Evolutionary conservation across 2,797 vertebrate genomes (phyloP).

Genomic region (Naso thynnoides): DNA sequence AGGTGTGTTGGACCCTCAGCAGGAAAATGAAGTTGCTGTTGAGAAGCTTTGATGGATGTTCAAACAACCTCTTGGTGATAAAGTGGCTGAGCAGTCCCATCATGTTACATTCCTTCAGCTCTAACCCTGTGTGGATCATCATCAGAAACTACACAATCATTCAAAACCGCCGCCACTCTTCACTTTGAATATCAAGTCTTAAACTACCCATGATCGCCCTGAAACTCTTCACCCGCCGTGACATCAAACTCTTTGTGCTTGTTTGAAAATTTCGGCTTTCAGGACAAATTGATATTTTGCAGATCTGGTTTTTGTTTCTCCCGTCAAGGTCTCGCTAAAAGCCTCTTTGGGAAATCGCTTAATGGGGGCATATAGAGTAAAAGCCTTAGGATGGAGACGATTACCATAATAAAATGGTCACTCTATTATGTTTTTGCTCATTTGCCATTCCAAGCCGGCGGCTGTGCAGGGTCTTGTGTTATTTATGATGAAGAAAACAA

Average conservation of each 20-base stretch:
- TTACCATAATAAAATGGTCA: conserved; percentile 39
- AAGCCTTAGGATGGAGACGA: conserved; percentile 7
- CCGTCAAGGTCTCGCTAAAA: conserved; percentile 20
- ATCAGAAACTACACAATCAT: conserved; percentile 12
- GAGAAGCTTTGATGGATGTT: conserved; percentile 34
- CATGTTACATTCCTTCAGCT: background rate
- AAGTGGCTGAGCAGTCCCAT: background rate
- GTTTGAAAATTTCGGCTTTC: background rate
- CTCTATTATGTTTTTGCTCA: conserved; percentile 12
- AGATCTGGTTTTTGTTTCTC: background rate
- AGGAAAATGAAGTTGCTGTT: conserved; percentile 11
- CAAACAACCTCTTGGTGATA: conserved; percentile 15
- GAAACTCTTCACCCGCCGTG: background rate
- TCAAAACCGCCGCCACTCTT: background rate
- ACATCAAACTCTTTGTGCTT: background rate
- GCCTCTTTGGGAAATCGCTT: conserved; percentile 32
- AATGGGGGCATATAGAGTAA: conserved; percentile 29
- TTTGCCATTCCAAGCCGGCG: background rate
- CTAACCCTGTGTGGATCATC: conserved; percentile 7
- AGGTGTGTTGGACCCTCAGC: conserved; percentile 5
- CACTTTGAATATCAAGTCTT: background rate
- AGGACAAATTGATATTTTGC: background rate
- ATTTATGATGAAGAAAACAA: conserved; percentile 1
- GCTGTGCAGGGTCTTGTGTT: background rate
- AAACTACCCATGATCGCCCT: conserved; percentile 3